These are phyloP conservation scores for Periophthalmodon schlosseri DNA, from an alignment of 2,113 vertebrate species.

Conservation along the genomic window DNA sequence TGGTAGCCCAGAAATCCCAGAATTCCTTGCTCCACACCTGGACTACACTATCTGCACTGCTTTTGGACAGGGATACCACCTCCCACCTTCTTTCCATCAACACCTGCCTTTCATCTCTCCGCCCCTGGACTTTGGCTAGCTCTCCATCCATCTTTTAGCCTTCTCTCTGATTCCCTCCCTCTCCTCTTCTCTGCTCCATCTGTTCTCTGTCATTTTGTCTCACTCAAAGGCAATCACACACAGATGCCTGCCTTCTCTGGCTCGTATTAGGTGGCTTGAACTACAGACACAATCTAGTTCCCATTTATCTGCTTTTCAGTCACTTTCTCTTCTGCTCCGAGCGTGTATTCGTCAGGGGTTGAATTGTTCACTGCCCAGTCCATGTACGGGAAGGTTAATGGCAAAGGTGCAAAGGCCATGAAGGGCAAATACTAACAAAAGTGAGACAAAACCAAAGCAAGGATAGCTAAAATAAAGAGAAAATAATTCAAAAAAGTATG, in stretches of 20 bases:
- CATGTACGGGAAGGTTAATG: background rate
- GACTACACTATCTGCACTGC: slow-evolving; percentile 15
- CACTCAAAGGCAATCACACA: slow-evolving; percentile 40
- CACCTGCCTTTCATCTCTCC: slow-evolving; percentile 50
- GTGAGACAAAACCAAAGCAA: background rate
- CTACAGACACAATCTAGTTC: slow-evolving; percentile 22
- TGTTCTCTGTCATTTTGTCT: slow-evolving; percentile 35
- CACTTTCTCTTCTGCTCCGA: slow-evolving; percentile 26
- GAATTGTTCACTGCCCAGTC: slow-evolving; percentile 12
- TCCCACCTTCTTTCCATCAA: slow-evolving; percentile 41
- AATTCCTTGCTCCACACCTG: slow-evolving; percentile 34
- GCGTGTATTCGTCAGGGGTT: slow-evolving; percentile 29
- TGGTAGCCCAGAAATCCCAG: slow-evolving; percentile 42
- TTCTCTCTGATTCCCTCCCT: slow-evolving; percentile 4
- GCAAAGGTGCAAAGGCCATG: background rate
- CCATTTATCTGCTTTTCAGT: slow-evolving; percentile 49
- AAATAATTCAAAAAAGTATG: background rate
- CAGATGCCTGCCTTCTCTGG: slow-evolving; percentile 26
- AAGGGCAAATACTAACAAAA: background rate
- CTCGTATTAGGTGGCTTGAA: slow-evolving; percentile 40
- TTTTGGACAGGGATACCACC: slow-evolving; percentile 43
- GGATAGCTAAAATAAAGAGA: background rate
- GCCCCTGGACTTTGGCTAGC: slow-evolving; percentile 16
- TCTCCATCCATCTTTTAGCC: slow-evolving; percentile 5
- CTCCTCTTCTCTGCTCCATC: slow-evolving; percentile 30